Evolutionary conservation across 2,888 invertebrate species (phyloP).

Genomic region (Theretra japonica): DNA sequence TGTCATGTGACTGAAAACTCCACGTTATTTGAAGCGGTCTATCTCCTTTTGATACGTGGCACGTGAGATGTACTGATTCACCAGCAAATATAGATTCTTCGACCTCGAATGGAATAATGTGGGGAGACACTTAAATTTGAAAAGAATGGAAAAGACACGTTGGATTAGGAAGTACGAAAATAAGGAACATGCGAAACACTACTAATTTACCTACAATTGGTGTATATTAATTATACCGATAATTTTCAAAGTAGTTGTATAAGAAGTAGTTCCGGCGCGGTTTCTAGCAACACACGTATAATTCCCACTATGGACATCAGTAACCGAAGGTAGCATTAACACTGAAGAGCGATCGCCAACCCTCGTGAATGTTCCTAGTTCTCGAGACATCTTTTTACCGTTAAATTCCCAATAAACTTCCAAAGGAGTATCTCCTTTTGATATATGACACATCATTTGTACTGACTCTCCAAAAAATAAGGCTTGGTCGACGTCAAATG

Average conservation of each 20-base stretch:
- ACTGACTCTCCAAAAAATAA: conserved; percentile 86
- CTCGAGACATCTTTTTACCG: conserved; percentile 71
- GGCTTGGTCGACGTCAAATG: conserved; percentile 86
- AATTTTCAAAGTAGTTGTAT: conserved; percentile 81
- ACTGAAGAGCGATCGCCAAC: conserved; percentile 78
- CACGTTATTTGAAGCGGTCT: conserved; percentile 88
- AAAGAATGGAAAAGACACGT: conserved; percentile 36
- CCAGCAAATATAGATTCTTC: conserved; percentile 88
- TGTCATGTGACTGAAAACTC: conserved; percentile 87
- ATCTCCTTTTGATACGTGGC: conserved; percentile 89
- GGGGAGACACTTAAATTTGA: conserved; percentile 81
- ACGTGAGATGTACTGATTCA: conserved; percentile 87
- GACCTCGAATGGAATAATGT: conserved; percentile 88
- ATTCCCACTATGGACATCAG: conserved; percentile 82
- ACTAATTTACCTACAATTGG: not conserved
- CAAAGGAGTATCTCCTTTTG: conserved; percentile 88
- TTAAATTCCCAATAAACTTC: conserved; percentile 87
- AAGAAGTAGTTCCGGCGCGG: conserved; percentile 77
- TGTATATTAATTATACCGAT: conserved; percentile 68
- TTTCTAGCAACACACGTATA: conserved; percentile 85
- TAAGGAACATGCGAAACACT: conserved; percentile 39
- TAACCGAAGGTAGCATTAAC: conserved; percentile 80
- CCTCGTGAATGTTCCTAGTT: conserved; percentile 78
- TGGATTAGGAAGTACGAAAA: conserved; percentile 39
- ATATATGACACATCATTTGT: conserved; percentile 86